phyloP scores from a whole-genome alignment of 1,140 invertebrate genomes.

The Drosophila melanogaster region Release_6_plus_ISO1_MT NT_037436.4:11664501-11665000 shows the following conservation, averaged over 20 bases:
- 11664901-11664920: slow-evolving; percentile 25
- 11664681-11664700: neutral
- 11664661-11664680: too few relatives aligned
- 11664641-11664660: too few relatives aligned
- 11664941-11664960: slow-evolving; percentile 75
- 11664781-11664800: neutral
- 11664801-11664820: slow-evolving; percentile 9
- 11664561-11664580: neutral
- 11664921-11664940: slow-evolving; percentile 72
- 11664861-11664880: slow-evolving; percentile 28
- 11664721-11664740: neutral
- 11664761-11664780: too few relatives aligned
- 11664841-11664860: slow-evolving; percentile 30
- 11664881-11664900: slow-evolving; percentile 7
- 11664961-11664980: slow-evolving; percentile 60
- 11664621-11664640: too few relatives aligned
- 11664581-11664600: too few relatives aligned
- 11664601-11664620: too few relatives aligned
- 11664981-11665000: slow-evolving; percentile 7
- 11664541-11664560: neutral
- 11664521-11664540: slow-evolving; percentile 58
- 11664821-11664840: slow-evolving; percentile 48
- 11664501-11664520: slow-evolving; percentile 20
- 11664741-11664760: neutral
- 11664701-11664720: neutral